Percentiles rank a stretch among this genome's conserved stretches.
phyloP scores from a whole-genome alignment of 1,140 invertebrate species.

The Scaptomyza montana region DNA sequence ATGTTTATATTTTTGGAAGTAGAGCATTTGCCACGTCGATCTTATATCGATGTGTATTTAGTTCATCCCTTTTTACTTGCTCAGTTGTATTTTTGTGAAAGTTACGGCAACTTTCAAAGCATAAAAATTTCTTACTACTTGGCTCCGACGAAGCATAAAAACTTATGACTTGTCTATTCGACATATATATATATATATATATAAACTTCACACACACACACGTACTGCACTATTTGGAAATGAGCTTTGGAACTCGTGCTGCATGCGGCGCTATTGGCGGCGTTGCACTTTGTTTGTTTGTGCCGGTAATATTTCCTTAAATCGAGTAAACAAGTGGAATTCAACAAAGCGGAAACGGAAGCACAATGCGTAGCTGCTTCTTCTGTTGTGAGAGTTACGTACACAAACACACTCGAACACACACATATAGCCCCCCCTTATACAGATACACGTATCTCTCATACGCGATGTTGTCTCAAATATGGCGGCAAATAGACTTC shows the following conservation, averaged over 20 bases:
- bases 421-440: slow-evolving; percentile 11
- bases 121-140: slow-evolving; percentile 79
- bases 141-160: slow-evolving; percentile 75
- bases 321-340: slow-evolving; percentile 81
- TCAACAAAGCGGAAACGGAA: slow-evolving; percentile 82
- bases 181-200: slow-evolving; percentile 23
- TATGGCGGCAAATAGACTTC: slow-evolving; percentile 81
- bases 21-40: slow-evolving; percentile 49
- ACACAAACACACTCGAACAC: slow-evolving; percentile 32
- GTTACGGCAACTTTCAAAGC: slow-evolving; percentile 76
- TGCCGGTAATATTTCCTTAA: slow-evolving; percentile 82
- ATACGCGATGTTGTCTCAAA: slow-evolving; percentile 81
- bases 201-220: slow-evolving; percentile 12
- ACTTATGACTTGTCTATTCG: slow-evolving; percentile 80
- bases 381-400: slow-evolving; percentile 36
- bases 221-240: slow-evolving; percentile 36
- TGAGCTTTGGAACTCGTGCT: slow-evolving; percentile 29
- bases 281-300: slow-evolving; percentile 79
- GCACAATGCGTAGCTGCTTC: slow-evolving; percentile 72
- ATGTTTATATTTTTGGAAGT: not conserved
- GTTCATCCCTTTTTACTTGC: slow-evolving; percentile 22
- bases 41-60: slow-evolving; percentile 1
- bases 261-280: slow-evolving; percentile 35
- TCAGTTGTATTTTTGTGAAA: slow-evolving; percentile 48
- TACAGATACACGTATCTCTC: slow-evolving; percentile 30